phyloP scores from a whole-genome alignment of 2,888 invertebrate genomes.

The Enchytraeus crypticus region DNA sequence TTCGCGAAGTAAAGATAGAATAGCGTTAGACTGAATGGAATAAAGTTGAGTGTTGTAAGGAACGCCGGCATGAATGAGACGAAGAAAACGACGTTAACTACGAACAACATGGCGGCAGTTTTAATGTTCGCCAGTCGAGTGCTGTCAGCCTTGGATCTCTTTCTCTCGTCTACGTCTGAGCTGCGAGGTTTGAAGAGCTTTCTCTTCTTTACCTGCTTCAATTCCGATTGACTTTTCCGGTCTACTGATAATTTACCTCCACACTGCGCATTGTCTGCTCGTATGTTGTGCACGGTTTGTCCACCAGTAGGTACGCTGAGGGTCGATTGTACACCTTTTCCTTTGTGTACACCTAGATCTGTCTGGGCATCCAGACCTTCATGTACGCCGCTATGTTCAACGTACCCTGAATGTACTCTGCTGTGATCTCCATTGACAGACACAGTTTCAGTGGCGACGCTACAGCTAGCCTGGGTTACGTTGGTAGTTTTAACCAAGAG shows the following conservation, averaged over 20 bases:
- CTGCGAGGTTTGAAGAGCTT: neutral
- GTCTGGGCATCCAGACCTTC: neutral
- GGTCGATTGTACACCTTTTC: neutral
- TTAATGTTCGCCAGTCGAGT: constrained; percentile 37
- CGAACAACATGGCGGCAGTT: constrained; percentile 46
- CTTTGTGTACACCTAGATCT: neutral
- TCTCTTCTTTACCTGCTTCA: too few relatives aligned
- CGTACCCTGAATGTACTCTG: too few relatives aligned
- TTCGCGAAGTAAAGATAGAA: constrained; percentile 48
- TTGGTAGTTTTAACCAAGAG: constrained; percentile 1
- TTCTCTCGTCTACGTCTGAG: neutral
- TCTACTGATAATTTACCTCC: too few relatives aligned
- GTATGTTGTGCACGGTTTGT: neutral
- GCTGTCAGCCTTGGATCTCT: constrained; percentile 18
- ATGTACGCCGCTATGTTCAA: neutral
- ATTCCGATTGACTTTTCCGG: too few relatives aligned
- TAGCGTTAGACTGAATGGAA: constrained; percentile 33
- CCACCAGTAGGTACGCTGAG: neutral
- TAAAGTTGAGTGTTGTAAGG: constrained; percentile 35
- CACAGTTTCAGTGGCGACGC: neutral
- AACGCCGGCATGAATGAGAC: constrained; percentile 43
- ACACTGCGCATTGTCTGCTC: too few relatives aligned
- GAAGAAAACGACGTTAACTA: constrained; percentile 44
- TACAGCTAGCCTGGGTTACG: neutral
- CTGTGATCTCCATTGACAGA: neutral